Conservation (phyloP, 2,797 vertebrate genomes). For the Mus caroli region DNA sequence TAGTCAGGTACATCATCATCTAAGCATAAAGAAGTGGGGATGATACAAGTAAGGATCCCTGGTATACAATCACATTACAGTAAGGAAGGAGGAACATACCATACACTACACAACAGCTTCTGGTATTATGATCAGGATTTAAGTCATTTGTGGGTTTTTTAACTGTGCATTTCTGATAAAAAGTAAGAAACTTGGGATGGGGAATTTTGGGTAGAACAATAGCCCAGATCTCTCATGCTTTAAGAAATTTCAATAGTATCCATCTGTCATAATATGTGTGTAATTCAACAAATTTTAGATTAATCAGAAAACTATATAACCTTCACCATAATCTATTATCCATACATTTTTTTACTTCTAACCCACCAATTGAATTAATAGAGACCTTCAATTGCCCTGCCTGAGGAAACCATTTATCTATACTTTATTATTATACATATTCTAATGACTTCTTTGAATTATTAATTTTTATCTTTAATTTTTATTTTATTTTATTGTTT, state of each 20-base stretch:
- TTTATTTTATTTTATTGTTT: neutral
- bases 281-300: neutral
- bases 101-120: neutral
- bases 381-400: fast-evolving
- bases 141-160: neutral
- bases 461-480: neutral
- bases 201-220: neutral
- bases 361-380: neutral
- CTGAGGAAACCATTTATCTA: neutral
- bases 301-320: neutral
- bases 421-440: neutral
- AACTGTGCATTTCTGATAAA: neutral
- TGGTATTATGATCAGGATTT: neutral
- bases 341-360: neutral
- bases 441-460: neutral
- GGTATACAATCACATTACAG: neutral
- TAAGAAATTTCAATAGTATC: neutral
- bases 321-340: neutral
- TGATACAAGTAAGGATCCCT: neutral
- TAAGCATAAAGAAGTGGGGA: fast-evolving
- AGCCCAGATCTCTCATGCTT: neutral
- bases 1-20: neutral
- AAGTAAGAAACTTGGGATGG: neutral
- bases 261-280: neutral
- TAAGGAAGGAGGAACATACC: neutral